Base-by-base conservation (phyloP, 2,888 invertebrate species). In the Platycheirus albimanus region DNA sequence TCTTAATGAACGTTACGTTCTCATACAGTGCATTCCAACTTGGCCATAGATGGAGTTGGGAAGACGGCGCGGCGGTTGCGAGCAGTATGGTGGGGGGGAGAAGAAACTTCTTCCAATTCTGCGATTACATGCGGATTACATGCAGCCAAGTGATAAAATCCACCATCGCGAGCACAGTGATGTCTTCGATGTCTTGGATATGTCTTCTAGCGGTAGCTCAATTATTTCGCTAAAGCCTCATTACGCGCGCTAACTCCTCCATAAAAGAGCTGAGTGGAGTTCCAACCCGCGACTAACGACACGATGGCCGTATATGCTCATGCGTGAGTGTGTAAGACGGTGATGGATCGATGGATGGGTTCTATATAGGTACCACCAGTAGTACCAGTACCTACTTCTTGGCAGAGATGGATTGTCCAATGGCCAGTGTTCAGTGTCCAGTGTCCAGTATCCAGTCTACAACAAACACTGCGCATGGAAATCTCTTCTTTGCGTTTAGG, bases 121-220 rank as follows among this genome's bases (percentile, higher is more conserved):
- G 72, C 66, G 83, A 83, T 78, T 77, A 83, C 77, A 83, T 83
- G 83, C 72, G 77, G 83, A 83, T 83, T 78, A 83, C 78, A 83
- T 83, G 83, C 83, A 78, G 24, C 63, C 54, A 45, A 74, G 67
- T 72, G 67, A 83, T 67, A 72, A 81, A 71, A 67, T 76, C 76
- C 63, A 47, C 54, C 24, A 49, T 15, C 33, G n/a, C n/a, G n/a
- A 36, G 13, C 51, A 24, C 15, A 36, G 49, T 28, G 45, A 30
- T 41, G 47, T 56, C 13, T 56, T 56, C 24, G 24, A 24, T 24
- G 24, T 24, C 24, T 24, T 24, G 3, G 24, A 6, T 6, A 4
- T 4, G 30, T 33, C 36, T 64, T 45, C 66, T 38, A 61, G 13
- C 24, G 76, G 61, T 63, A 72, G 72, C 67, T 83, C 77, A 83